A percentile compares a stretch with the other conserved stretches of the same genome.
Conservation (phyloP, 2,797 vertebrate genomes). For the Enteromius fasciolatus region DNA sequence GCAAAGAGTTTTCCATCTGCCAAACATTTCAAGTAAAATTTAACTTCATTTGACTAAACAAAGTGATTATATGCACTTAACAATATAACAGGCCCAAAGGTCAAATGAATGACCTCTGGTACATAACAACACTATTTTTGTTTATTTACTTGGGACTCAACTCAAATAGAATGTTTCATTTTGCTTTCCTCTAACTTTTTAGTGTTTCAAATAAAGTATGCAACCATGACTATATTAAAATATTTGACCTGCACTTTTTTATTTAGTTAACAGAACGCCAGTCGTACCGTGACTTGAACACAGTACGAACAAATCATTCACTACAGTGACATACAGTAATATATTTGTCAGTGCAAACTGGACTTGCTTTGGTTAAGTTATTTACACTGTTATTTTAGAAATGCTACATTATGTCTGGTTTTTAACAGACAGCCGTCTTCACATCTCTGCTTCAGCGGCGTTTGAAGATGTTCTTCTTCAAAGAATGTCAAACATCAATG, state of each 20-base stretch:
- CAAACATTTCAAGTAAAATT: not conserved
- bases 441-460: not conserved
- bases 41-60: constrained; percentile 1
- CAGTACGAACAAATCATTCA: not conserved
- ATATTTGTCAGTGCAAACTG: not conserved
- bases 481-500: constrained; percentile 17
- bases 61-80: not conserved
- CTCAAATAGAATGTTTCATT: not conserved
- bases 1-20: constrained; percentile 66
- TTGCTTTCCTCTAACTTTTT: not conserved
- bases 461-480: not conserved
- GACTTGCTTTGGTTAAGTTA: not conserved
- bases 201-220: not conserved
- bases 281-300: not conserved
- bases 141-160: not conserved
- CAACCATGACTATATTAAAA: not conserved
- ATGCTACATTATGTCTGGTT: not conserved
- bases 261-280: not conserved
- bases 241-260: not conserved
- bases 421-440: not conserved
- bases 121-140: not conserved
- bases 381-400: not conserved
- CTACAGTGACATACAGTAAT: not conserved
- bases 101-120: constrained; percentile 18
- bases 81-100: constrained; percentile 13